These are phyloP conservation scores for Chiloscyllium plagiosum DNA, from an alignment of 2,113 vertebrate species.

Conservation along the genomic window DNA sequence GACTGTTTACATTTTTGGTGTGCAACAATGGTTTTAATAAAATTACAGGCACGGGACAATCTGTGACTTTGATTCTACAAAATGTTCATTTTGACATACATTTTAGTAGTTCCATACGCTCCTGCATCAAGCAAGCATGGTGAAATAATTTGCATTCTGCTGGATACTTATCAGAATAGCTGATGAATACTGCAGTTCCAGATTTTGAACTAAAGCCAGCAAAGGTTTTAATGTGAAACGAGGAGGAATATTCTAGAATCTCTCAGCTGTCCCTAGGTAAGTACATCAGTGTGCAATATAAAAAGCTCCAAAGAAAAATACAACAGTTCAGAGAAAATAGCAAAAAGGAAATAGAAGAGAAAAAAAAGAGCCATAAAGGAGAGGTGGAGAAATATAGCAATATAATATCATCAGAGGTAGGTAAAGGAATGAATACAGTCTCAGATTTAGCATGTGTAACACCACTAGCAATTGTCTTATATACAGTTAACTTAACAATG, in stretches of 20 bases:
- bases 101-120: not conserved
- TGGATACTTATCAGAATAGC: not conserved
- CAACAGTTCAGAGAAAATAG: not conserved
- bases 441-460: not conserved
- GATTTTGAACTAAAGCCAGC: not conserved
- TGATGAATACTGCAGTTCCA: not conserved
- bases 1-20: not conserved
- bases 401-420: not conserved
- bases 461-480: not conserved
- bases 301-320: not conserved
- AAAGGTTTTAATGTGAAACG: not conserved
- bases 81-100: not conserved
- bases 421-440: not conserved
- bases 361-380: not conserved
- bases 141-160: conserved; percentile 12
- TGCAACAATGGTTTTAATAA: not conserved
- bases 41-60: not conserved
- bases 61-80: not conserved
- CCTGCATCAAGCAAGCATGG: not conserved
- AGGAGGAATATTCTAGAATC: not conserved
- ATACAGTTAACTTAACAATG: not conserved
- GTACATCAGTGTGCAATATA: not conserved
- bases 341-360: not conserved
- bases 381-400: not conserved
- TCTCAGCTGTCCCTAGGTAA: not conserved